phyloP scores from a whole-genome alignment of 2,113 vertebrate genomes.

The Ceyx cyanopectus region DNA sequence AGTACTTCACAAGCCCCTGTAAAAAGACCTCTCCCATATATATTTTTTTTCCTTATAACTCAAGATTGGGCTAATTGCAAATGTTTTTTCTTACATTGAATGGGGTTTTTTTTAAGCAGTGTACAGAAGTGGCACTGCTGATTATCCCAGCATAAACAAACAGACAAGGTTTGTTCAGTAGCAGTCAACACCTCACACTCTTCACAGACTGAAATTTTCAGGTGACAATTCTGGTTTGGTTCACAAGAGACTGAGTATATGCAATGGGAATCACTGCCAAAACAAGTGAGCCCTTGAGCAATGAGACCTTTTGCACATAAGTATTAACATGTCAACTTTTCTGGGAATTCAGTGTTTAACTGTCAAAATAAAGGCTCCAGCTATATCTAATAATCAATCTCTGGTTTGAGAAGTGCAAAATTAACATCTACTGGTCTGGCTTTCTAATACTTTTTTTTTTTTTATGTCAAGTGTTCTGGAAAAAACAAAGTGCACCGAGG shows the following conservation, averaged over 20 bases:
- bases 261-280: background rate
- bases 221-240: background rate
- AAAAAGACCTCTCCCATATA: background rate
- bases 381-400: conserved; percentile 21
- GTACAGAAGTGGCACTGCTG: background rate
- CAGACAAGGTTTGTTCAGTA: background rate
- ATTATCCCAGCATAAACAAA: conserved; percentile 5
- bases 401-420: conserved; percentile 26
- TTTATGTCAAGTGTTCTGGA: background rate
- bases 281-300: conserved; percentile 27
- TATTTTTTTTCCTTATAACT: background rate
- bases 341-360: conserved; percentile 27
- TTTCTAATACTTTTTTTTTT: conserved; percentile 8
- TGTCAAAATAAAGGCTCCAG: conserved; percentile 11
- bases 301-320: background rate
- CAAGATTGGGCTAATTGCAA: background rate
- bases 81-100: background rate
- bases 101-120: background rate
- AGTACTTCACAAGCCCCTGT: background rate
- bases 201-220: background rate
- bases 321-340: conserved; percentile 27
- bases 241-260: background rate
- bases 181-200: background rate
- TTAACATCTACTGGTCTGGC: background rate
- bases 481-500: background rate